Evolutionary conservation across 2,113 vertebrate species (phyloP).

Genomic region (Oenanthe melanoleuca): DNA sequence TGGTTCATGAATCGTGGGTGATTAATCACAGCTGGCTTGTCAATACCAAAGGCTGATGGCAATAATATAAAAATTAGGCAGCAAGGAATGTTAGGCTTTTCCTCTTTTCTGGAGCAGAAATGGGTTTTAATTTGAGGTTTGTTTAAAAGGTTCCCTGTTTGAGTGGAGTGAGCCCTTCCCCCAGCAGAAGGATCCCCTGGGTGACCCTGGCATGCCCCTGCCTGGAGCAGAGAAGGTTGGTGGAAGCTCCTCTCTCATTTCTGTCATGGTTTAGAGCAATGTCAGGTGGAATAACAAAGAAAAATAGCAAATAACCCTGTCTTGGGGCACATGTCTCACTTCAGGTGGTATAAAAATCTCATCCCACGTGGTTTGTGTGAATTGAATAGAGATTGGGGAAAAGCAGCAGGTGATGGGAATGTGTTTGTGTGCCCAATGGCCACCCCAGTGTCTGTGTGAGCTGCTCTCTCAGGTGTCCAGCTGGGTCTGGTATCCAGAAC

Average conservation of each 20-base stretch:
- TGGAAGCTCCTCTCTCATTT: neutral
- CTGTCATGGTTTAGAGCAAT: neutral
- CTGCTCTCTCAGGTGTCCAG: neutral
- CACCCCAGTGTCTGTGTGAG: neutral
- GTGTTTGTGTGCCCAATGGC: fast-evolving
- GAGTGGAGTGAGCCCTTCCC: fast-evolving
- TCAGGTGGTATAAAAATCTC: neutral
- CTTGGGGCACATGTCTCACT: fast-evolving
- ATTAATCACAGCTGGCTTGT: neutral
- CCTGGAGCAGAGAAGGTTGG: neutral
- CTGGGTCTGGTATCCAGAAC: neutral
- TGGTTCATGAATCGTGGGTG: neutral
- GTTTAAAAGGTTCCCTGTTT: neutral
- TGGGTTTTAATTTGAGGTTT: neutral
- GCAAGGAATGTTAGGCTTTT: neutral
- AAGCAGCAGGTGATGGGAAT: neutral
- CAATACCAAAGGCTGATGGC: neutral
- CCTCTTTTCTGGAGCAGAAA: neutral
- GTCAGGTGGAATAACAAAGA: neutral
- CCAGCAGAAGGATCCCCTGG: fast-evolving
- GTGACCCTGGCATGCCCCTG: fast-evolving
- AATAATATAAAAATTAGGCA: neutral
- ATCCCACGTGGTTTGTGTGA: fast-evolving
- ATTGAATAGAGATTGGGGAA: fast-evolving
- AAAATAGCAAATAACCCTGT: neutral